Evolutionary conservation across 2,888 invertebrate genomes (phyloP), one percentile per base, ranked within the genome.

Genomic region (Siphlonurus alternatus): DNA sequence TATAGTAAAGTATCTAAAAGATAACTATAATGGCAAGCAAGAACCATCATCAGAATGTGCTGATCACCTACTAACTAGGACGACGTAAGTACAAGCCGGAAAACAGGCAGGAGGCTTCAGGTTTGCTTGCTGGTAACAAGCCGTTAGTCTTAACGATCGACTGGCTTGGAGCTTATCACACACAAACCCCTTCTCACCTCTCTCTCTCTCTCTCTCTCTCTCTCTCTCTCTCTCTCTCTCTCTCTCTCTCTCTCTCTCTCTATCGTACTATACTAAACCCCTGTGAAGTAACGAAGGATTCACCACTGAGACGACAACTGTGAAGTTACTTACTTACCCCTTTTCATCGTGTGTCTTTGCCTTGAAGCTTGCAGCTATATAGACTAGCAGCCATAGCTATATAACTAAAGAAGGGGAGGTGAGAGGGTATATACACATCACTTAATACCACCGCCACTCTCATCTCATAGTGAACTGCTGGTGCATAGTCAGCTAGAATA

Each of bases 151-250:
- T 38, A 38, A 38, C 38, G 38, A 38, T 38, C 38, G 38, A 38
- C 5, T 38, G 38, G 15, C 38, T 38, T 38, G 1, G 20, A 59
- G 23, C 59, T 56, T 19, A 56, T 56, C 19, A n/a, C 56, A 20
- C 22, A 19, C 19, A 56, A 56, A 56, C 7, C n/a, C 22, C n/a
- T 19, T 20, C n/a, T 56, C 53, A 10, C 18, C 56, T 20, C 56
- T 56, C 56, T 56, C n/a, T 56, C 56, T 19, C 56, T 19, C 56
- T 20, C 56, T 56, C 56, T 56, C n/a, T 56, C 7, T 20, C n/a
- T 56, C 56, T 20, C 56, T 56, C 56, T 56, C n/a, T 56, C 56
- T 19, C 56, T 19, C 56, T 20, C 56, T 56, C 56, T 56, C 56
- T 20, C n/a, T 56, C 56, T 20, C 56, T 56, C 56, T 56, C n/a